Evolutionary conservation across 30 jellyfish, hydroid and myxozoan species (phyloP).

Genomic region (Haliclystus octoradiatus): DNA sequence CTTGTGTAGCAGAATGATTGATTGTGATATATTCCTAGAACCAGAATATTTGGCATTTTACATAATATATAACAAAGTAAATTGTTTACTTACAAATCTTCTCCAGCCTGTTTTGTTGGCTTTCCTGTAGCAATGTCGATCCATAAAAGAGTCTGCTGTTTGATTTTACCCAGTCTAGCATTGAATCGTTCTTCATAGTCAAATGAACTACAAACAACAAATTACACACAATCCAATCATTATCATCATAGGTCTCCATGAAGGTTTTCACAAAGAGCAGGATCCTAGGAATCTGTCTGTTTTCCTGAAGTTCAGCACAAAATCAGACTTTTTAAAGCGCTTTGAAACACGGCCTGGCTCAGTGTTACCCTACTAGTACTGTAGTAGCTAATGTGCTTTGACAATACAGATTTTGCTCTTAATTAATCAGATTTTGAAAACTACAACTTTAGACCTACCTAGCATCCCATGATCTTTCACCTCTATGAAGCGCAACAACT

Average conservation of each 20-base stretch:
- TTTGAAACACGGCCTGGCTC: background rate
- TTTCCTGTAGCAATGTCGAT: conserved; percentile 58
- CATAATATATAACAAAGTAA: too few species aligned
- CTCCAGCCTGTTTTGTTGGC: conserved; percentile 50
- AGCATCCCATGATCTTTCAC: conserved; percentile 67
- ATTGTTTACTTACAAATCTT: conserved; percentile 40
- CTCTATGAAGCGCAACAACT: conserved; percentile 91
- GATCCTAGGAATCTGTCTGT: background rate
- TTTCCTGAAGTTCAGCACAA: background rate
- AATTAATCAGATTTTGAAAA: too few species aligned
- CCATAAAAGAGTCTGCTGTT: conserved; percentile 71
- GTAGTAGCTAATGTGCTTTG: too few species aligned
- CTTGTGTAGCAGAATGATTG: too few species aligned
- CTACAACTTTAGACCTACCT: too few species aligned
- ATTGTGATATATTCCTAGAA: too few species aligned
- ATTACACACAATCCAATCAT: too few species aligned
- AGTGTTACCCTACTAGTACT: too few species aligned
- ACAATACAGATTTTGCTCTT: too few species aligned
- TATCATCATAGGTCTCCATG: too few species aligned
- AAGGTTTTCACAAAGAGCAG: too few species aligned
- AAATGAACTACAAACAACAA: conserved; percentile 48
- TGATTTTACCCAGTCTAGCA: conserved; percentile 43
- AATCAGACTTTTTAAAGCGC: background rate
- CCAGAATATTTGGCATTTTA: too few species aligned
- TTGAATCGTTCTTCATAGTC: conserved; percentile 36